Base-by-base conservation (phyloP, 2,888 invertebrate species). In the Erebia aethiops region DNA sequence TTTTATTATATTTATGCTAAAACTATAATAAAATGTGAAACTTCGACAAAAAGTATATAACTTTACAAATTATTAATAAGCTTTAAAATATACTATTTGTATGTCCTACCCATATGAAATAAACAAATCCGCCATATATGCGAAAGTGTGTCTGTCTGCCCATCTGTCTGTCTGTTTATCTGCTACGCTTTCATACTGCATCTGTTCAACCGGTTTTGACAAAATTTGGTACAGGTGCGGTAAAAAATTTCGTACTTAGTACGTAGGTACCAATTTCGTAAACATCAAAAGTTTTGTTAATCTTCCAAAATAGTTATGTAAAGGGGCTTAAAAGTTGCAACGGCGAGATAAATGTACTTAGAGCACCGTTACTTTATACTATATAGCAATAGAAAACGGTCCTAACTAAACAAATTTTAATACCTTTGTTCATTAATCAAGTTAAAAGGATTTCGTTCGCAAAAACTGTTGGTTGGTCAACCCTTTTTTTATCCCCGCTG, bases 351-450 rank as follows among this genome's bases (percentile, higher is more conserved):
- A 80, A 78, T 71, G 71, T 43, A 62, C 62, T 69, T 65, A 26
- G 52, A 11, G 35, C 41, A 77, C 81, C 77, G 81, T 81, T 81
- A 81, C 41, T 75, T 70, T 69, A 75, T 70, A 73, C n/a, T 68
- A 73, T 70, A 73, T 71, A 66, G 62, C 70, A 76, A 74, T 70
- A 72, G 71, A 72, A 74, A 76, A 67, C 67, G 75, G 75, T 72
- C 81, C 82, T 81, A 83, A 83, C 81, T 80, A 87, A 87, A 90
- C 84, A 75, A 86, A 88, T 85, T 85, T 89, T 87, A 86, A 90
- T 84, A 69, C 88, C 79, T 86, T 91, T 91, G 89, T 90, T 80
- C 84, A 87, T 88, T 89, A 91, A 91, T 91, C 87, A 88, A 87
- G 82, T 83, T 88, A 90, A 90, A 89, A 82, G 87, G 87, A 87